Base-by-base conservation (phyloP, 2,888 invertebrate species). In the Carpatolechia fugitivella region DNA sequence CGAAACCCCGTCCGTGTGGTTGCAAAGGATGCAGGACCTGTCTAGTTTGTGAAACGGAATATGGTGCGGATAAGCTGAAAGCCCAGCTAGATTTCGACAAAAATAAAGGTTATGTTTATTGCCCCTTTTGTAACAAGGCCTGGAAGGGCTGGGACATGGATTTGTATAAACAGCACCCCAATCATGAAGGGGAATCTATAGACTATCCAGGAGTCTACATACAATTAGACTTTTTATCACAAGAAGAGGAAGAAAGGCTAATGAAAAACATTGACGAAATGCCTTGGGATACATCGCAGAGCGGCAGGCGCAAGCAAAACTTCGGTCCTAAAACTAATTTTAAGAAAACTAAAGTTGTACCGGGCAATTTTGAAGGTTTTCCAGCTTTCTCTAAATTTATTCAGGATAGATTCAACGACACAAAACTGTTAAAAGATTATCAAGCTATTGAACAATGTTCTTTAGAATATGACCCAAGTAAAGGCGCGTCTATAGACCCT, bases 291-390 rank as follows among this genome's bases (percentile, higher is more conserved):
- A 88, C 91, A 35, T 99, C 99, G 0, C 99, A 99, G 81, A 99
- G 98, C 78, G 99, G 99, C 0, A 91, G 99, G 52, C 92, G 97
- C 56, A 99, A 99, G 80, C 99, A 99, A 93, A 99, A 99, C 82
- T 99, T 94, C 83, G 99, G 99, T 0, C 99, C 99, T 0, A 99
- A 98, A 86, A 98, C 98, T 8, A 99, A 99, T 84, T 99, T 99
- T 79, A 99, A 98, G 77, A 97, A 97, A 80, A 93, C 93, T 66
- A 98, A 97, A 81, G 82, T 98, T 6, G 93, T 92, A 58, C 66
- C 92, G 14, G 96, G 95, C 0, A 81, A 90, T n/a, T 99, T 99
- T 76, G 84, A 91, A 40, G 98, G 99, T 0, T 97, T 98, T 82
- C 99, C 99, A 0, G 76, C 79, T 18, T 95, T 92, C 76, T 95